Percentiles rank a stretch among this genome's conserved stretches.
phyloP scores from a whole-genome alignment of 2,113 vertebrate genomes.

The Chlorodrepanis virens region DNA sequence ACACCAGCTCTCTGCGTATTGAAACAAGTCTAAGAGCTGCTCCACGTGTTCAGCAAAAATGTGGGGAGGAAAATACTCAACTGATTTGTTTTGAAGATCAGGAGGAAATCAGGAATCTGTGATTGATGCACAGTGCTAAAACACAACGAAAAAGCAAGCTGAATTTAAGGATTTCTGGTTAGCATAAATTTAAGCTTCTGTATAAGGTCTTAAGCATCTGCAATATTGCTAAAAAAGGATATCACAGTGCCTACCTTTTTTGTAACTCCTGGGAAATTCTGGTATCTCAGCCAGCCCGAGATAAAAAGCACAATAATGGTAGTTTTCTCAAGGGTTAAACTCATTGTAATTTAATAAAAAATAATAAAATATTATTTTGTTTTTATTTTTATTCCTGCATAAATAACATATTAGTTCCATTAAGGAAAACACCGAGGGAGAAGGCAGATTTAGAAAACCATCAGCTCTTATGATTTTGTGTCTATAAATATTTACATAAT shows the following conservation, averaged over 20 bases:
- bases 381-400: background rate
- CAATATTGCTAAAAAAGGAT: background rate
- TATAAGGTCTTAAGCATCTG: background rate
- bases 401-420: background rate
- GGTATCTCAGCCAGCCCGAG: background rate
- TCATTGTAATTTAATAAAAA: background rate
- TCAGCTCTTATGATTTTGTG: background rate
- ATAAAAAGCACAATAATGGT: background rate
- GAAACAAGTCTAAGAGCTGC: background rate
- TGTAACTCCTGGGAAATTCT: background rate
- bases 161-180: background rate
- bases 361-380: background rate
- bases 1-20: rapidly evolving
- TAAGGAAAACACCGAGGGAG: background rate
- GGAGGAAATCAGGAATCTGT: background rate
- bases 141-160: background rate
- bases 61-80: background rate
- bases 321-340: background rate
- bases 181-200: background rate
- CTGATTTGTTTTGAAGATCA: background rate
- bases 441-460: background rate
- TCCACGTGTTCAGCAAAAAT: background rate
- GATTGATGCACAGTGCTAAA: rapidly evolving
- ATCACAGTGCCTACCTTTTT: too few species aligned
- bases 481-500: background rate